Percentiles rank a stretch among this genome's conserved stretches.
These are phyloP conservation scores for Lithophane ornitopus DNA, from an alignment of 2,888 invertebrate genomes.

Conservation along the genomic window DNA sequence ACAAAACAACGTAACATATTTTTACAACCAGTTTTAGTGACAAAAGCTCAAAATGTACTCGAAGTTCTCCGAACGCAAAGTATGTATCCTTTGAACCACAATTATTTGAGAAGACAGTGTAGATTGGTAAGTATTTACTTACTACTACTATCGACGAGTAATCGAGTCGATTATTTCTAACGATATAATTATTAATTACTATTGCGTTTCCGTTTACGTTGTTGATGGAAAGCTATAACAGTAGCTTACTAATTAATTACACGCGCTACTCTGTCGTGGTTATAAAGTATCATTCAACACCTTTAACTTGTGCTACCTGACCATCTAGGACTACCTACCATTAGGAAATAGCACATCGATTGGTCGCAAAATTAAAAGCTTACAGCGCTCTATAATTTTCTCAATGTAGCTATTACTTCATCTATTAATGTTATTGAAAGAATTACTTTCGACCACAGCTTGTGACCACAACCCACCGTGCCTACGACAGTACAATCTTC, in stretches of 20 bases:
- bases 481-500: constrained; percentile 9
- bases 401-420: constrained; percentile 23
- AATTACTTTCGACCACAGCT: constrained; percentile 14
- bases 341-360: neutral
- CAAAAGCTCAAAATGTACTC: neutral
- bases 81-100: neutral
- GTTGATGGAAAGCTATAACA: no score
- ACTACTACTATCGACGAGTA: no score
- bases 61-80: neutral
- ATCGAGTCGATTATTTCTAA: no score
- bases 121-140: neutral
- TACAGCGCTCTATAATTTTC: constrained; percentile 16
- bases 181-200: neutral
- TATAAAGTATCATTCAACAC: neutral
- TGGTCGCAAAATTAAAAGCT: neutral
- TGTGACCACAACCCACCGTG: constrained; percentile 30
- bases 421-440: constrained; percentile 33
- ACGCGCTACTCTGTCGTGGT: neutral
- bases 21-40: neutral
- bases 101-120: neutral
- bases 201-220: neutral
- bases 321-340: neutral
- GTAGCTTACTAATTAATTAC: neutral
- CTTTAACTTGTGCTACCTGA: no score
- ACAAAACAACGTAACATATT: no score